Evolutionary conservation across 2,888 invertebrate species (phyloP), one percentile per base, ranked within the genome.

Genomic region (Tetanocera ferruginea): DNA sequence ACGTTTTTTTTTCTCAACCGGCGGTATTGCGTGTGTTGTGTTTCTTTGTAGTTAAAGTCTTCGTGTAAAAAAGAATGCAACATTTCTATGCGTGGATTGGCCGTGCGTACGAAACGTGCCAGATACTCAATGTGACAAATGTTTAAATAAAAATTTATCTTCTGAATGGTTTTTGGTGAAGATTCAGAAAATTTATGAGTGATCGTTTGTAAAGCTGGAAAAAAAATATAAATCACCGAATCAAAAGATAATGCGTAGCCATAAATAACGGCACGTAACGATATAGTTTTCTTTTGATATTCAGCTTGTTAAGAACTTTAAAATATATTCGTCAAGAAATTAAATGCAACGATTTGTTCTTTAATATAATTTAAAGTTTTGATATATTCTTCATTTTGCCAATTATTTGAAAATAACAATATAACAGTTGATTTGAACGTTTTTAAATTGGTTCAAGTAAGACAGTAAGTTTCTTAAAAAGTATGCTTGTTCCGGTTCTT

Each of bases 1-100:
- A 85, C 84, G 85, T 66, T 52, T 49, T 64, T 64, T 28, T 19
- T 51, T 19, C 57, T 66, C 17, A 62, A 43, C 5, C 28, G 60
- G 34, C 37, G n/a, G 31, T 14, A 34, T 14, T 64, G 25, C 69
- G 28, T 25, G 8, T 69, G 17, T 51, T 25, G 8, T 69, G 17
- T 51, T 51, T 49, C 49, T 25, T 23, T 49, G 5, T 25, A 6
- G 37, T 37, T 34, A 55, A 34, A n/a, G 28, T 74, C 14, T 64
- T 49, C 73, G 23, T 37, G 49, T 25, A 31, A 52, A 60, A 60
- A 72, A 23, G 43, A 11, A n/a, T 31, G 49, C 25, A 28, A 55
- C 71, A 66, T 66, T 71, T 70, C 73, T 62, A 43, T 34, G 74
- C 55, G 67, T 55, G 28, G 28, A 37, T 25, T n/a, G 19, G 17